These are phyloP conservation scores for Euphydryas editha DNA, from an alignment of 2,888 invertebrate genomes.

Conservation along the genomic window DNA sequence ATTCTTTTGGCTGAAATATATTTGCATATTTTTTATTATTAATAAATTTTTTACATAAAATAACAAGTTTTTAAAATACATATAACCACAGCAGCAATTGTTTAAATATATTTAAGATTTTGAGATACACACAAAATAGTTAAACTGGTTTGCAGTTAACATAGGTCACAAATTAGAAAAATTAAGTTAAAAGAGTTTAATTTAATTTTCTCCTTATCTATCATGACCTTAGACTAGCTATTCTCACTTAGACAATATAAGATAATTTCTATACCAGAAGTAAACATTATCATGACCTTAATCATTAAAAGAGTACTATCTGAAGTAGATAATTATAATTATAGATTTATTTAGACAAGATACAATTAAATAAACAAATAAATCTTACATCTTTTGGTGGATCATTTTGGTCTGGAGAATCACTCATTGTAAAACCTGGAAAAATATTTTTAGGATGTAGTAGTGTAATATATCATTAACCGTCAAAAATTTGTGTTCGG, in stretches of 20 bases:
- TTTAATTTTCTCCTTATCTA: not conserved
- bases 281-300: not conserved
- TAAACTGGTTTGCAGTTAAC: too few relatives aligned
- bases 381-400: slow-evolving; percentile 75
- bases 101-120: not conserved
- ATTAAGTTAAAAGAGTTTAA: too few relatives aligned
- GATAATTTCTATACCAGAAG: too few relatives aligned
- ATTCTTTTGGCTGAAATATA: slow-evolving; percentile 84
- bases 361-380: slow-evolving; percentile 13
- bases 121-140: too few relatives aligned
- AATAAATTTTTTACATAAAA: too few relatives aligned
- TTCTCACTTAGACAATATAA: not conserved
- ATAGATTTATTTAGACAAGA: not conserved
- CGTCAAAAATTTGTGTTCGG: not conserved
- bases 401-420: slow-evolving; percentile 72
- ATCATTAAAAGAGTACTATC: not conserved
- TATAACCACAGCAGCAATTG: not conserved
- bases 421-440: slow-evolving; percentile 59
- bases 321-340: not conserved
- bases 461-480: not conserved
- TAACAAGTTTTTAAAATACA: not conserved
- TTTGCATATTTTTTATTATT: not conserved
- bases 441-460: not conserved
- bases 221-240: not conserved
- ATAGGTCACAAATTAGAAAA: too few relatives aligned